Evolutionary conservation across 2,113 vertebrate genomes (phyloP).

Genomic region (Mesoclemmys tuberculata): DNA sequence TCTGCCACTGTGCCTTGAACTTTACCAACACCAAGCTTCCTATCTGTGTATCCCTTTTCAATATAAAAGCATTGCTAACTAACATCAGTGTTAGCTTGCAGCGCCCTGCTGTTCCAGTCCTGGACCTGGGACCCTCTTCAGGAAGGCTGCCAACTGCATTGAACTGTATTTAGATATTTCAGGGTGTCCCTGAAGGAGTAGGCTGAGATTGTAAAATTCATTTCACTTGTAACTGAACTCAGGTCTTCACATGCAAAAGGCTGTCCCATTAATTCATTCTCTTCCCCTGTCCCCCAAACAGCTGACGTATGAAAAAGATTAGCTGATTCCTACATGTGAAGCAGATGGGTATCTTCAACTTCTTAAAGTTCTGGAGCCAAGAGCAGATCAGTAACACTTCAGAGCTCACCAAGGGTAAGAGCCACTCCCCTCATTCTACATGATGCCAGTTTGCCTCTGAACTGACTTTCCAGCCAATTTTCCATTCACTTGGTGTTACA

Average conservation of each 20-base stretch:
- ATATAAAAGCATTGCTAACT: slow-evolving; percentile 7
- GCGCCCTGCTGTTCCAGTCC: not conserved
- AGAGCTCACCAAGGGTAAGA: not conserved
- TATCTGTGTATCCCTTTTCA: not conserved
- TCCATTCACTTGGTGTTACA: not conserved
- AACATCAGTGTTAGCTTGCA: not conserved
- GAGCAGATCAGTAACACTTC: not conserved
- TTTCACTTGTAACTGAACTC: not conserved
- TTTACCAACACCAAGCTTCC: slow-evolving; percentile 25
- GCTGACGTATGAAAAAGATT: not conserved
- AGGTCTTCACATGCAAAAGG: not conserved
- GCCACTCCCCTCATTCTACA: not conserved
- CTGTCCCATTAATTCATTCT: not conserved
- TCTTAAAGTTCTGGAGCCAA: not conserved
- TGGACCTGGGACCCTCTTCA: not conserved
- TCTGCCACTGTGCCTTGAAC: not conserved
- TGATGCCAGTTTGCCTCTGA: slow-evolving; percentile 40
- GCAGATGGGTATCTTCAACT: not conserved
- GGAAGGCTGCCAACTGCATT: not conserved
- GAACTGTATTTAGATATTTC: not conserved
- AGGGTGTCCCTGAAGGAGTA: not conserved
- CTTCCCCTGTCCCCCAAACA: not conserved
- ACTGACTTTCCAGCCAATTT: slow-evolving; percentile 16
- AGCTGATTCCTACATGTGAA: not conserved
- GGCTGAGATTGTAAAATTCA: not conserved